Evolutionary conservation across 2,888 invertebrate species (phyloP).

Genomic region (Apamea crenata): DNA sequence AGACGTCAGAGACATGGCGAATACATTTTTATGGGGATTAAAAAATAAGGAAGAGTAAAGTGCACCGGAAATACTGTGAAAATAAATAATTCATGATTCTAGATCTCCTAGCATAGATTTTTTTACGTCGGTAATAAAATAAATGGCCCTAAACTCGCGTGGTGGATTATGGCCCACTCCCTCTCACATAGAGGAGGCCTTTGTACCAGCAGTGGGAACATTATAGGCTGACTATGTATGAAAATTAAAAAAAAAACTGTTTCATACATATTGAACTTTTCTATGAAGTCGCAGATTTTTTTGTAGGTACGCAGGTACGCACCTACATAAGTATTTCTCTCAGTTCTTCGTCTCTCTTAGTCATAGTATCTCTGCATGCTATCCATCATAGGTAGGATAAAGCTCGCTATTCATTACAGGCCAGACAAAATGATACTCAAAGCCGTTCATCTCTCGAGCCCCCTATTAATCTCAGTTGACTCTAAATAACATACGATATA

Average conservation of each 20-base stretch:
- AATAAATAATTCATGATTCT: background rate
- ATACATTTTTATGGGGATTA: background rate
- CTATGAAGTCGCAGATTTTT: too few relatives aligned
- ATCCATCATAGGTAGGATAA: constrained; percentile 7
- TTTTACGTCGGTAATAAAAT: too few relatives aligned
- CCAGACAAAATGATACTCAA: constrained; percentile 23
- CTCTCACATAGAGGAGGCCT: too few relatives aligned
- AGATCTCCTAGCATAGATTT: too few relatives aligned
- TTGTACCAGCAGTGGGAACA: too few relatives aligned
- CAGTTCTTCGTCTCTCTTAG: background rate
- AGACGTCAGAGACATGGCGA: background rate
- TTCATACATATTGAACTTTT: too few relatives aligned
- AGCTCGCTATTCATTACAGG: constrained; percentile 24
- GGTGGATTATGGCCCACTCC: too few relatives aligned
- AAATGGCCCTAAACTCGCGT: too few relatives aligned
- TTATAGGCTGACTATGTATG: too few relatives aligned
- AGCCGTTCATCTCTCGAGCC: background rate
- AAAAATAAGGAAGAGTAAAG: background rate
- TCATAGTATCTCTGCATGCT: background rate
- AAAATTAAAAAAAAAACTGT: too few relatives aligned
- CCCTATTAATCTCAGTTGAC: constrained; percentile 27
- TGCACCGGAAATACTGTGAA: background rate
- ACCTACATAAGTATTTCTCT: background rate
- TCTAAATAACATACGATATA: constrained; percentile 38
- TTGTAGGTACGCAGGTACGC: background rate